A percentile compares a stretch with the other conserved stretches of the same genome.
Evolutionary conservation across 2,888 invertebrate species (phyloP).

Genomic region (Synergus laeviventris): DNA sequence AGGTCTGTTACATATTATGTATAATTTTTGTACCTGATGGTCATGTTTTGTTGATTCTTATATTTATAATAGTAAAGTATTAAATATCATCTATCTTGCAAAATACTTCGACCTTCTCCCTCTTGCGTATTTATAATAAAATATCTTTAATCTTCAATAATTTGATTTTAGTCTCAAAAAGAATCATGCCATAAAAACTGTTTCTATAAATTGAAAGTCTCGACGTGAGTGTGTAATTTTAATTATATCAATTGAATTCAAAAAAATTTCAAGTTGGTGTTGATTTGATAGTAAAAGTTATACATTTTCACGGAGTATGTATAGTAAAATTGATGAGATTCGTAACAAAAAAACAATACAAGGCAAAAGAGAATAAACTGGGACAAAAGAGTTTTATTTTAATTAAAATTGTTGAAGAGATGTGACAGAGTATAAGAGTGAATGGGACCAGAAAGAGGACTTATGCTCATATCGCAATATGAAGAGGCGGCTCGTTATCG

Average conservation of each 20-base stretch:
- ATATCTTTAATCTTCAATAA: no score
- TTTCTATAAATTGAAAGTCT: no score
- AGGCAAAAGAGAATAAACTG: neutral
- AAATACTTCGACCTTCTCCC: no score
- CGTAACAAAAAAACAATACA: neutral
- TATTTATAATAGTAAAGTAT: constrained; percentile 41
- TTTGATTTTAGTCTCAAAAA: no score
- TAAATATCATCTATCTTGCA: constrained; percentile 1
- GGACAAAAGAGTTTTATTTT: neutral
- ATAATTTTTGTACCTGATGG: constrained; percentile 65
- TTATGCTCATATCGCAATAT: constrained; percentile 13
- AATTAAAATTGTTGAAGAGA: constrained; percentile 2
- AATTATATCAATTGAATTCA: no score
- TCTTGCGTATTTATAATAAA: no score
- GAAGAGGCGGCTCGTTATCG: constrained; percentile 14
- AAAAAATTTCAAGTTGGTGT: no score
- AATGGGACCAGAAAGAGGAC: constrained; percentile 8
- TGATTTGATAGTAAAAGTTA: no score
- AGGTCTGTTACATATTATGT: constrained; percentile 31
- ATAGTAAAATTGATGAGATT: neutral
- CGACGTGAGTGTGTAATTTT: no score
- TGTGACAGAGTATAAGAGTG: neutral
- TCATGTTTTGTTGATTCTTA: constrained; percentile 60
- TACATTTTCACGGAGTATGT: no score
- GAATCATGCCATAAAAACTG: no score